Conservation (phyloP, 1,140 invertebrate genomes). For the Heliconius himera region DNA sequence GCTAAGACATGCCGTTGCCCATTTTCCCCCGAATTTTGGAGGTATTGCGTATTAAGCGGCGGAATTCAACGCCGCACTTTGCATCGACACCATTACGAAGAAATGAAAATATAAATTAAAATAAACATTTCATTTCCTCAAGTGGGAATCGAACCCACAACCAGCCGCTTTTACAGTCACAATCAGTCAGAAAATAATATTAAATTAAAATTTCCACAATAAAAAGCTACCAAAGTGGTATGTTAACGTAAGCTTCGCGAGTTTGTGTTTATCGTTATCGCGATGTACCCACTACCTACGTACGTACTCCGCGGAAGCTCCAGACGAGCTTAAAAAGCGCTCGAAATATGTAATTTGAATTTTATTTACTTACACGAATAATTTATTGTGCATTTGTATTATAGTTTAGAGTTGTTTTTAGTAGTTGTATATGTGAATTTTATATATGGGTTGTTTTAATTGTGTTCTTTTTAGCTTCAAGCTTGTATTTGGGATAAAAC, state of each 20-base stretch:
- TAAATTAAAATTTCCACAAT: neutral
- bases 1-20: too few relatives aligned
- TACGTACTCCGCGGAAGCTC: slow-evolving; percentile 17
- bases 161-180: too few relatives aligned
- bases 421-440: neutral
- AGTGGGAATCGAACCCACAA: too few relatives aligned
- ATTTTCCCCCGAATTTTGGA: too few relatives aligned
- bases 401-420: neutral
- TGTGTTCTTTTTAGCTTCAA: neutral
- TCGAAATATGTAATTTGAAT: slow-evolving; percentile 13
- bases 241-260: neutral
- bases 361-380: slow-evolving; percentile 2
- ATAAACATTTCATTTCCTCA: too few relatives aligned
- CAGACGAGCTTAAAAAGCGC: slow-evolving; percentile 24
- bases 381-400: neutral
- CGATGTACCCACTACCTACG: neutral
- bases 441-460: too few relatives aligned
- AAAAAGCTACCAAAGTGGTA: slow-evolving; percentile 1
- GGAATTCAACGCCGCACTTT: too few relatives aligned
- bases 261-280: slow-evolving; percentile 33
- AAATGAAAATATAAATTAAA: too few relatives aligned
- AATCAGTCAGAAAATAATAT: neutral
- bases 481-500: neutral
- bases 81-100: too few relatives aligned
- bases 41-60: too few relatives aligned